phyloP scores from a whole-genome alignment of 2,888 invertebrate genomes.

The Sceliomorpha sp. region DNA sequence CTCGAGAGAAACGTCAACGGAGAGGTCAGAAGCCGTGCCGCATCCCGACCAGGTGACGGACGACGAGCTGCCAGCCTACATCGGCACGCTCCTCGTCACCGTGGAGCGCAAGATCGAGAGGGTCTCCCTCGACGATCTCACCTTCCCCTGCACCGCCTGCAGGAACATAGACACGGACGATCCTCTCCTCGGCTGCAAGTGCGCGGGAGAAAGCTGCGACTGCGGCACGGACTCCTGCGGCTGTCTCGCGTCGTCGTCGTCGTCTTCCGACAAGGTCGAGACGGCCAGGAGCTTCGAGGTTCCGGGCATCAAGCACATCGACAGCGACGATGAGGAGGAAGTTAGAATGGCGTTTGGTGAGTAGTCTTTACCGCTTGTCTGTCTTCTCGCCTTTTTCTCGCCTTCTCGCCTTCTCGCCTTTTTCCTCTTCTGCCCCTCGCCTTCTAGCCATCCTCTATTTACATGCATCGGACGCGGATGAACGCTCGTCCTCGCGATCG shows the following conservation, averaged over 20 bases:
- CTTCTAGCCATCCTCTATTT: no score
- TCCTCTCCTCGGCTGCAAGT: slow-evolving; percentile 76
- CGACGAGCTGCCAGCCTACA: slow-evolving; percentile 84
- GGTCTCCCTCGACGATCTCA: slow-evolving; percentile 85
- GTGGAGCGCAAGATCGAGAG: slow-evolving; percentile 87
- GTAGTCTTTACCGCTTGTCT: slow-evolving; percentile 27
- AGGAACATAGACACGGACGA: slow-evolving; percentile 77
- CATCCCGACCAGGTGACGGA: slow-evolving; percentile 74
- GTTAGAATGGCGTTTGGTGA: slow-evolving; percentile 80
- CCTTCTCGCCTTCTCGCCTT: no score
- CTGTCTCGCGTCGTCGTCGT: slow-evolving; percentile 61
- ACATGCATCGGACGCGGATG: no score
- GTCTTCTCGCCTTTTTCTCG: no score
- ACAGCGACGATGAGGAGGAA: slow-evolving; percentile 86
- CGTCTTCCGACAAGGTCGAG: slow-evolving; percentile 67
- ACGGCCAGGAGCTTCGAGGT: slow-evolving; percentile 83
- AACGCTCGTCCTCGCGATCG: no score
- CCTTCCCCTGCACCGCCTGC: slow-evolving; percentile 83
- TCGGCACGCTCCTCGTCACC: slow-evolving; percentile 85
- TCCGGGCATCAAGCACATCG: slow-evolving; percentile 87
- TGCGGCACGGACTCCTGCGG: slow-evolving; percentile 69
- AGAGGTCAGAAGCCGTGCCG: slow-evolving; percentile 50
- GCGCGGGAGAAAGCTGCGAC: slow-evolving; percentile 72
- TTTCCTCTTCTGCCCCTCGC: no score
- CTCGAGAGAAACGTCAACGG: slow-evolving; percentile 46